phyloP scores from a whole-genome alignment of 1,140 invertebrate species.

The Phthorimaea operculella region DNA sequence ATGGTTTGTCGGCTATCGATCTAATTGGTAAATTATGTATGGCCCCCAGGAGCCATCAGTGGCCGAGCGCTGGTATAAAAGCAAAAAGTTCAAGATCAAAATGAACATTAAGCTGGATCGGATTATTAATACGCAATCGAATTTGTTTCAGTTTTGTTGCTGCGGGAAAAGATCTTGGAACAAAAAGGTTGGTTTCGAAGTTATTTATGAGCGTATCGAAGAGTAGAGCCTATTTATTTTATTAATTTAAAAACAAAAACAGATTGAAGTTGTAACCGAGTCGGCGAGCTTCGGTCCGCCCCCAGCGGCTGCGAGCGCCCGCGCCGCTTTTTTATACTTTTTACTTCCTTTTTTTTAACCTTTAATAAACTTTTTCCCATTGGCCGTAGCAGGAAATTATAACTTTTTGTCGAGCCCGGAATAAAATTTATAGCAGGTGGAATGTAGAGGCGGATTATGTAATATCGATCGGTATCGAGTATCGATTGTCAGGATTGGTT shows the following conservation, averaged over 20 bases:
- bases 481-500: constrained; percentile 43
- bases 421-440: constrained; percentile 62
- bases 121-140: background rate
- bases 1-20: constrained; percentile 49
- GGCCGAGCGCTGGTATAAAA: no score
- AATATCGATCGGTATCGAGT: constrained; percentile 40
- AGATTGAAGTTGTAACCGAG: constrained; percentile 29
- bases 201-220: constrained; percentile 24
- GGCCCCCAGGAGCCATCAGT: constrained; percentile 11
- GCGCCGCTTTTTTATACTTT: constrained; percentile 43
- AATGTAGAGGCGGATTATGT: constrained; percentile 23
- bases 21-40: constrained; percentile 58
- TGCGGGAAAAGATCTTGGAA: no score
- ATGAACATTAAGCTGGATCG: background rate
- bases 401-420: constrained; percentile 34
- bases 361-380: constrained; percentile 61
- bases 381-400: constrained; percentile 49
- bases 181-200: background rate
- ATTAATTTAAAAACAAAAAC: constrained; percentile 31
- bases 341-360: constrained; percentile 39
- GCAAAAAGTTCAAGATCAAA: no score
- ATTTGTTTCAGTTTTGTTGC: background rate
- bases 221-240: constrained; percentile 12
- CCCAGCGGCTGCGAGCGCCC: constrained; percentile 34
- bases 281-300: constrained; percentile 36